Percentiles rank a stretch among this genome's conserved stretches.
phyloP scores from a whole-genome alignment of 1,140 invertebrate species.

The Pseudomyrmex concolor region DNA sequence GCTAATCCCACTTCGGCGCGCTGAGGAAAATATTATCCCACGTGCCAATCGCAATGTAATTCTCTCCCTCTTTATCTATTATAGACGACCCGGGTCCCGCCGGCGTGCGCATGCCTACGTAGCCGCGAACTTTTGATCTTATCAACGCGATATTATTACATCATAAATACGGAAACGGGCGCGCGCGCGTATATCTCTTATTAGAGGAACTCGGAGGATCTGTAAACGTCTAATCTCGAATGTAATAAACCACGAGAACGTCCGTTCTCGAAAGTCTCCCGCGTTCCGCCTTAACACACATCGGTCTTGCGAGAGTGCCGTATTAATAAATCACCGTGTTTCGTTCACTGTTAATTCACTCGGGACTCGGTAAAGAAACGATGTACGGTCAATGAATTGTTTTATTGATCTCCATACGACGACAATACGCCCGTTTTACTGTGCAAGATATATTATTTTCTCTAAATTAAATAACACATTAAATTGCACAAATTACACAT shows the following conservation, averaged over 20 bases:
- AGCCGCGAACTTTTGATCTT: constrained; percentile 69
- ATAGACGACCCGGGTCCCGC: constrained; percentile 31
- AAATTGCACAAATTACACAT: neutral
- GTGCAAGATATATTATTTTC: neutral
- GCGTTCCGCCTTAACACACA: constrained; percentile 8
- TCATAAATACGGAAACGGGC: constrained; percentile 18
- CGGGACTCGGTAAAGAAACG: neutral
- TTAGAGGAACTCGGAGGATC: constrained; percentile 36
- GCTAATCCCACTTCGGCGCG: constrained; percentile 78
- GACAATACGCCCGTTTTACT: neutral
- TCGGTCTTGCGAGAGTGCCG: constrained; percentile 3
- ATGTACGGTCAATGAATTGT: constrained; percentile 24
- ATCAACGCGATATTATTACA: constrained; percentile 58
- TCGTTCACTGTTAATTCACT: constrained; percentile 13
- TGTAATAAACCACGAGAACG: constrained; percentile 44
- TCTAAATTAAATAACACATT: neutral
- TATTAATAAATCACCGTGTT: constrained; percentile 27
- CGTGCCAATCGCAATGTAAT: constrained; percentile 81
- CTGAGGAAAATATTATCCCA: constrained; percentile 79
- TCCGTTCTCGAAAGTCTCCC: constrained; percentile 5
- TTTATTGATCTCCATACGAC: neutral
- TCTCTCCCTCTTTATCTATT: constrained; percentile 76
- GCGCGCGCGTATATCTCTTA: constrained; percentile 2
- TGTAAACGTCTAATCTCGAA: constrained; percentile 48
- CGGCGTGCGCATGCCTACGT: constrained; percentile 8